Evolutionary conservation across 53 echinoderm and acorn worm species (phyloP), one percentile per base, ranked within the genome.

Genomic region (Mesocentrotus franciscanus): DNA sequence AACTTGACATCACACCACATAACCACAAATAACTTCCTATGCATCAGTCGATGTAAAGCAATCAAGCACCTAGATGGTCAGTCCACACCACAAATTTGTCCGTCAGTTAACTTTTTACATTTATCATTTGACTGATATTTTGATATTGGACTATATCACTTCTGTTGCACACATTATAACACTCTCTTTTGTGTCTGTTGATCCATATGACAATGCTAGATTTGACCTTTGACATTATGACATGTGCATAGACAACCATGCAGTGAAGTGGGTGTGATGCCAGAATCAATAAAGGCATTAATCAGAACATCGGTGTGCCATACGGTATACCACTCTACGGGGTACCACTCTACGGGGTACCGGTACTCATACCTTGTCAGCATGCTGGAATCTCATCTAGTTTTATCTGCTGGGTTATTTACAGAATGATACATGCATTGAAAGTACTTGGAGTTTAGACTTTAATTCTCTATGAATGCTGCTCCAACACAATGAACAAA

Each of bases 361-460:
- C 18, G 42, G 42, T 49, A 49, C 49, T 49, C 49, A 49, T 81
- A 81, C 36, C 81, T 17, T 33, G 36, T 36, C 81, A 33, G 33
- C 81, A 81, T 81, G 81, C 11, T 81, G 81, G 81, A 81, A 81
- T 81, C 81, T 81, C 81, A 42, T 81, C 81, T 30, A 74, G 32
- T 26, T 68, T 74, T 74, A 74, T 81, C 81, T 39, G 18, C 26
- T 81, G 36, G 81, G 42, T 20, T 36, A 16, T 78, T 81, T 81
- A 81, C 42, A 81, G 81, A 39, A 81, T 81, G 79, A 79, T 79
- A 79, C 79, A 79, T 79, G 16, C 81, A 79, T 30, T 29, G 32
- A 30, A 30, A 1, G 74, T 74, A 74, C 74, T 74, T 74, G 74
- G 74, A 74, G 74, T 74, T 74, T 74, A 30, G 74, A 74, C 81